Evolutionary conservation across 2,888 invertebrate genomes (phyloP).

Genomic region (Syritta pipiens): DNA sequence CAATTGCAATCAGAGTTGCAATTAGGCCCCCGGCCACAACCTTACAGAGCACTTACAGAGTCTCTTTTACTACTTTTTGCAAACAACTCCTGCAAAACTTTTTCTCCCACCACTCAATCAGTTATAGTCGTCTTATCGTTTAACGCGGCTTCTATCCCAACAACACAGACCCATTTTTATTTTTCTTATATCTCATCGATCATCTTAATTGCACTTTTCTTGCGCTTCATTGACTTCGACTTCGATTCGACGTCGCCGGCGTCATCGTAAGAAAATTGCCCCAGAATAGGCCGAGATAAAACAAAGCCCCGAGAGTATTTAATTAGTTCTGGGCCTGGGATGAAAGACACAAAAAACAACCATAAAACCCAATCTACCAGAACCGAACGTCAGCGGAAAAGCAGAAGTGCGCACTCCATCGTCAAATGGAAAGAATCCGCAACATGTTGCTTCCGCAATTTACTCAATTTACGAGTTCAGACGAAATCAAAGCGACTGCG

Average conservation of each 20-base stretch:
- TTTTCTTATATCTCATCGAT: constrained; percentile 42
- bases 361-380: constrained; percentile 48
- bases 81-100: constrained; percentile 1
- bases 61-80: background rate
- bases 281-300: constrained; percentile 8
- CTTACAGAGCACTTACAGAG: too few relatives aligned
- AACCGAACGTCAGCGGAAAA: constrained; percentile 16
- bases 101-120: background rate
- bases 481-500: constrained; percentile 46
- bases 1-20: too few relatives aligned
- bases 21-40: too few relatives aligned
- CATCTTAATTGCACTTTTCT: constrained; percentile 58
- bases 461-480: constrained; percentile 38
- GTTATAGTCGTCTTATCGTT: background rate
- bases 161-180: constrained; percentile 13
- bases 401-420: background rate
- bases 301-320: constrained; percentile 12
- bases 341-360: too few relatives aligned
- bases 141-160: constrained; percentile 7
- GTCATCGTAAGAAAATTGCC: background rate
- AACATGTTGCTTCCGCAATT: constrained; percentile 66
- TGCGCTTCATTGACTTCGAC: constrained; percentile 61
- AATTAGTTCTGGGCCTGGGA: constrained; percentile 25
- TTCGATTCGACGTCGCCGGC: constrained; percentile 23
- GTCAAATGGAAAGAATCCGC: constrained; percentile 24